These are phyloP conservation scores for Sebastes trivittatus DNA, from an alignment of 2,797 vertebrate genomes.

Conservation along the genomic window DNA sequence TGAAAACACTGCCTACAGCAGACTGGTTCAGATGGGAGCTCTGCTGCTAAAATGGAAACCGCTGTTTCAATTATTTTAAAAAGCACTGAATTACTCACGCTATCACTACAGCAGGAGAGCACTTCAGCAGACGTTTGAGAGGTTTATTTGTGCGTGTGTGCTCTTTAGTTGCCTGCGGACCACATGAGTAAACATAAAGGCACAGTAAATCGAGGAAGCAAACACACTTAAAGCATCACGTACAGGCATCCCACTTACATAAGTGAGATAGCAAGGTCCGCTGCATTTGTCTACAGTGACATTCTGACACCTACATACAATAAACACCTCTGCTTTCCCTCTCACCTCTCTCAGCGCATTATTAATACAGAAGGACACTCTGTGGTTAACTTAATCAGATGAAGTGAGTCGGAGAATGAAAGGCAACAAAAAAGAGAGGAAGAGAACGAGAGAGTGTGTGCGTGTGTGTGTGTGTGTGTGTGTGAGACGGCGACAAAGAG, in stretches of 20 bases:
- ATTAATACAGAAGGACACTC: conserved; percentile 72
- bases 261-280: neutral
- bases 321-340: conserved; percentile 22
- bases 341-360: conserved; percentile 50
- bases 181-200: neutral
- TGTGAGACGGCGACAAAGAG: conserved; percentile 6
- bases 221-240: neutral
- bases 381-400: conserved; percentile 67
- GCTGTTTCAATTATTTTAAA: conserved; percentile 13
- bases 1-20: neutral
- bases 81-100: conserved; percentile 11
- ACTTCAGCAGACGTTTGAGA: conserved; percentile 10
- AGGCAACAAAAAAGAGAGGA: conserved; percentile 17
- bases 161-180: neutral
- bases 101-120: neutral
- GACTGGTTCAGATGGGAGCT: neutral
- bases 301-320: conserved; percentile 35
- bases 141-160: neutral
- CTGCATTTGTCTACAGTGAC: conserved; percentile 15
- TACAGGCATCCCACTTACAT: neutral
- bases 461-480: neutral
- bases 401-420: conserved; percentile 54
- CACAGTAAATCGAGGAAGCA: neutral
- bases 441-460: neutral
- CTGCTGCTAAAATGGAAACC: conserved; percentile 3